phyloP scores from a whole-genome alignment of 2,113 vertebrate genomes.

The Taxidea taxus region DNA sequence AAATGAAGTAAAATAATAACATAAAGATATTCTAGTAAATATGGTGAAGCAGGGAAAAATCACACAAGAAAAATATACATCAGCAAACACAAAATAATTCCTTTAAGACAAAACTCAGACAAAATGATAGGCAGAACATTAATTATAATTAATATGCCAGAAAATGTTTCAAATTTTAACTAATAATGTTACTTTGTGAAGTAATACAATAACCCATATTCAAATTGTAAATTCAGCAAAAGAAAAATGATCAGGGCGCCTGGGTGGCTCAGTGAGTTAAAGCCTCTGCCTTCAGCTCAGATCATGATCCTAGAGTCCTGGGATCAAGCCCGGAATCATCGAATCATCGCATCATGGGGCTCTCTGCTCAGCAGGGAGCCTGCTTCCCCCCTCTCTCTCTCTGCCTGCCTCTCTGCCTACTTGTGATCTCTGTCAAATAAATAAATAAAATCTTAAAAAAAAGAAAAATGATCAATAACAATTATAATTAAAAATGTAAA shows the following conservation, averaged over 20 bases:
- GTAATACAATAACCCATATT: background rate
- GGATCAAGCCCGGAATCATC: too few species aligned
- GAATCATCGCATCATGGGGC: too few species aligned
- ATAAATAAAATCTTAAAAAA: too few species aligned
- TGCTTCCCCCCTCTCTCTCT: too few species aligned
- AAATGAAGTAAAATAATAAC: background rate
- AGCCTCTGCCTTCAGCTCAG: too few species aligned
- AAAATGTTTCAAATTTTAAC: background rate
- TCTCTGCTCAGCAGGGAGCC: too few species aligned
- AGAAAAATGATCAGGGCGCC: background rate
- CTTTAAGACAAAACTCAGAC: background rate
- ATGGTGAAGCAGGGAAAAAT: background rate
- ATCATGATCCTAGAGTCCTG: too few species aligned
- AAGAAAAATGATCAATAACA: background rate
- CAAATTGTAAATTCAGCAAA: background rate
- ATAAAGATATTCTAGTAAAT: background rate
- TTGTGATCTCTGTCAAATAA: too few species aligned
- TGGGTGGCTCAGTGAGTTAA: too few species aligned
- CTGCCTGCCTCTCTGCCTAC: too few species aligned
- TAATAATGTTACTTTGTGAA: background rate
- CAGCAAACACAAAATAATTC: background rate
- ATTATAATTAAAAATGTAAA: background rate
- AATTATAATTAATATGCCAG: background rate
- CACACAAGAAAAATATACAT: background rate
- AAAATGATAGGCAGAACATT: background rate